Conservation (phyloP, 1,140 invertebrate species). For the Listronotus bonariensis region DNA sequence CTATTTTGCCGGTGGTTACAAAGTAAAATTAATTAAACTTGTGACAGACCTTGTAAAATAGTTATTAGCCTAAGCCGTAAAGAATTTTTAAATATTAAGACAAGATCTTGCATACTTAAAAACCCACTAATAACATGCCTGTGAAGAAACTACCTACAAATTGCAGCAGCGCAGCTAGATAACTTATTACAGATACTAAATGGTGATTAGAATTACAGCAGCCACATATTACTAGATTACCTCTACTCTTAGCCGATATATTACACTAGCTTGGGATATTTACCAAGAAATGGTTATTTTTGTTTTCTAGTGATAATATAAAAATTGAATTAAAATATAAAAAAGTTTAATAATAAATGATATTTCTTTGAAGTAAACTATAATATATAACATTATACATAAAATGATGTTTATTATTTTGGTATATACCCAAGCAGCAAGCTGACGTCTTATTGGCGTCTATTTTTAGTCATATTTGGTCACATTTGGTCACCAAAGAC, state of each 20-base stretch:
- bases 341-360: too few relatives aligned
- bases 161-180: slow-evolving; percentile 24
- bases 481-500: too few relatives aligned
- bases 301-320: too few relatives aligned
- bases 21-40: slow-evolving; percentile 16
- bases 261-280: neutral
- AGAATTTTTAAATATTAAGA: slow-evolving; percentile 34
- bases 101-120: slow-evolving; percentile 34
- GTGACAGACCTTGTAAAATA: slow-evolving; percentile 22
- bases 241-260: neutral
- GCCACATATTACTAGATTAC: slow-evolving; percentile 19
- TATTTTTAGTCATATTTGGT: too few relatives aligned
- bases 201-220: slow-evolving; percentile 30
- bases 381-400: too few relatives aligned
- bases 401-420: too few relatives aligned
- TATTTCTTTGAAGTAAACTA: too few relatives aligned
- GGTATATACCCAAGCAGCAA: too few relatives aligned
- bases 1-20: too few relatives aligned
- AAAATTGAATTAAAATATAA: too few relatives aligned
- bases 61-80: slow-evolving; percentile 18
- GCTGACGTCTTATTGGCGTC: too few relatives aligned
- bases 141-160: slow-evolving; percentile 27
- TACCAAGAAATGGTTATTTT: neutral
- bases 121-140: slow-evolving; percentile 25
- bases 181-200: slow-evolving; percentile 33